Conservation (phyloP, 2,113 vertebrate genomes). For the Bungarus multicinctus region DNA sequence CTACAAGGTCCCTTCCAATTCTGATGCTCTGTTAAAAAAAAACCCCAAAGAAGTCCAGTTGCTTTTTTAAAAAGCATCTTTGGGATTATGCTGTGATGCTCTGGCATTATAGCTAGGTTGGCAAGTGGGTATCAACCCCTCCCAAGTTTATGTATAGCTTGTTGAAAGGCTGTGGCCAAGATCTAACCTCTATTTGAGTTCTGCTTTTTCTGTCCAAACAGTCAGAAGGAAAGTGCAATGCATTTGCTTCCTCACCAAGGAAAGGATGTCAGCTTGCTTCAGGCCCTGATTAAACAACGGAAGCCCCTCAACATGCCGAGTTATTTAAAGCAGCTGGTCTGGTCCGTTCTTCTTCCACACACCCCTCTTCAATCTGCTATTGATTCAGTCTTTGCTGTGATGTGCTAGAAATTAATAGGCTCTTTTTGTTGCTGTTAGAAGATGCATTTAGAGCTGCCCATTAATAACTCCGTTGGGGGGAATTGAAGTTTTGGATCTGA, state of each 20-base stretch:
- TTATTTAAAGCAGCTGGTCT: slow-evolving; percentile 45
- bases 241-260: slow-evolving; percentile 28
- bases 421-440: neutral
- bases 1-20: too few relatives aligned
- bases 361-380: neutral
- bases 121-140: neutral
- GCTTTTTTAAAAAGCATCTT: too few relatives aligned
- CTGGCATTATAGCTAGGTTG: too few relatives aligned
- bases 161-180: neutral
- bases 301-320: neutral
- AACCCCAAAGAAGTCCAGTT: too few relatives aligned
- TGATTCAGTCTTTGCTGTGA: slow-evolving; percentile 20
- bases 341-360: neutral
- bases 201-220: neutral
- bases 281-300: neutral
- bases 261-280: neutral
- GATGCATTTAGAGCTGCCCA: neutral
- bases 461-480: neutral
- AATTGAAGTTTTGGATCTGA: neutral
- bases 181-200: neutral
- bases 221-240: neutral
- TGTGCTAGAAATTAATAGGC: slow-evolving; percentile 14
- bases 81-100: neutral
- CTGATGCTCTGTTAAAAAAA: too few relatives aligned
- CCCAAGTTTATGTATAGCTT: neutral